phyloP scores from a whole-genome alignment of 2,113 vertebrate genomes.

The Agelaius phoeniceus region DNA sequence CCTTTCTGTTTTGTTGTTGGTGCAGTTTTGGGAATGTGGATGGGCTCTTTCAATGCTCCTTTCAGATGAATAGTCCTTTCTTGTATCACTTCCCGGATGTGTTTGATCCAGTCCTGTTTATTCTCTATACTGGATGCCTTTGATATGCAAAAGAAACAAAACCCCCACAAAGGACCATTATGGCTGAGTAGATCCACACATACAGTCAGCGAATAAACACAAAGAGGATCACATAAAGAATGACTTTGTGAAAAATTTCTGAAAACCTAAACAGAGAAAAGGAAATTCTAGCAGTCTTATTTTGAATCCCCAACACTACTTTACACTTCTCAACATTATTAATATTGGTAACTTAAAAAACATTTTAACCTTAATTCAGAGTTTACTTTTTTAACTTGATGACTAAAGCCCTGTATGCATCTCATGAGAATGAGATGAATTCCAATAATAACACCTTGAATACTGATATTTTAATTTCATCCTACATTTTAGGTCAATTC shows the following conservation, averaged over 20 bases:
- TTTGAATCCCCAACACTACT: not conserved
- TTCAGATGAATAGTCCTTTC: conserved; percentile 97
- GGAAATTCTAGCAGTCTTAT: not conserved
- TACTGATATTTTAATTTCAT: not conserved
- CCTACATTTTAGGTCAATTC: not conserved
- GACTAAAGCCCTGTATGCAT: not conserved
- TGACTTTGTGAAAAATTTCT: not conserved
- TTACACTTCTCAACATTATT: not conserved
- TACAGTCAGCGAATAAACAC: not conserved
- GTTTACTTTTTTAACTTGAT: not conserved
- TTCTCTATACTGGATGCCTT: conserved; percentile 98
- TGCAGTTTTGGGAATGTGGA: conserved; percentile 93
- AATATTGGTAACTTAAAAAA: not conserved
- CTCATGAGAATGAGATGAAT: not conserved
- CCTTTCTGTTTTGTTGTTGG: conserved; percentile 90
- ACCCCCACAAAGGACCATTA: not conserved
- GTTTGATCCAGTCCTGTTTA: conserved; percentile 99
- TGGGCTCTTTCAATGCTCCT: conserved; percentile 96
- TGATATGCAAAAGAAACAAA: conserved; percentile 43
- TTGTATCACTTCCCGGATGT: conserved; percentile 98
- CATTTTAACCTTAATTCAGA: not conserved
- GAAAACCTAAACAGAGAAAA: not conserved
- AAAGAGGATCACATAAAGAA: not conserved
- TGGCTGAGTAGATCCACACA: not conserved
- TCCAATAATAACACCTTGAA: not conserved